Conservation (phyloP, 1,140 invertebrate genomes). For the Drosophila sulfurigaster region DNA sequence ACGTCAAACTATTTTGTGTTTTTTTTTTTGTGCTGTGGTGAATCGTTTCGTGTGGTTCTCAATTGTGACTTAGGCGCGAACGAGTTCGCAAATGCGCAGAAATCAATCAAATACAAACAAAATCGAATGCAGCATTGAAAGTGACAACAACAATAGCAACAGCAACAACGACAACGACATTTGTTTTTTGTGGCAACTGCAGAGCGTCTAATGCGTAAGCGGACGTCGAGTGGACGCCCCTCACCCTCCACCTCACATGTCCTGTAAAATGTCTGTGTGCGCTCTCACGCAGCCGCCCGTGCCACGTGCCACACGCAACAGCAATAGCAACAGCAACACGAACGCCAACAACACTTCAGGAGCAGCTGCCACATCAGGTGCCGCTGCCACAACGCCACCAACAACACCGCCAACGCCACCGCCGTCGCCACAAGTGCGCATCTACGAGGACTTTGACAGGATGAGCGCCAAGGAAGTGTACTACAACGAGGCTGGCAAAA, state of each 20-base stretch:
- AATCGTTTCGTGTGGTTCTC: conserved; percentile 10
- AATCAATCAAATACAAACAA: conserved; percentile 36
- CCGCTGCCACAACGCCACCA: conserved; percentile 7
- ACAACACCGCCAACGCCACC: conserved; percentile 63
- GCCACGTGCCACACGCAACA: conserved; percentile 35
- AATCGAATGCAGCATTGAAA: background rate
- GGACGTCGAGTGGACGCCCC: conserved; percentile 9
- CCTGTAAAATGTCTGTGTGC: conserved; percentile 79
- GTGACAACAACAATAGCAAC: conserved; percentile 12
- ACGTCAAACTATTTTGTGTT: conserved; percentile 8
- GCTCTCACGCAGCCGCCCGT: conserved; percentile 56
- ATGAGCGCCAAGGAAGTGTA: conserved; percentile 85
- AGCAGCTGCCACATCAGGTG: background rate
- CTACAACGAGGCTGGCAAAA: conserved; percentile 83
- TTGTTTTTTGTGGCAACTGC: background rate
- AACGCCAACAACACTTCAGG: conserved; percentile 25
- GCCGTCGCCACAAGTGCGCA: conserved; percentile 76
- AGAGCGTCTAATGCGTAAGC: conserved; percentile 42
- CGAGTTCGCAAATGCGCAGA: conserved; percentile 68
- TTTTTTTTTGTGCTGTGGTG: background rate
- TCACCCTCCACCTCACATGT: conserved; percentile 38
- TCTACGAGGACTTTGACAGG: conserved; percentile 85
- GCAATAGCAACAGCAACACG: conserved; percentile 19
- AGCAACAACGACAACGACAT: conserved; percentile 14
- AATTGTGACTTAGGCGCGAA: conserved; percentile 59